Base-by-base conservation (phyloP, 2,113 vertebrate species). In the Cavia aperea region DNA sequence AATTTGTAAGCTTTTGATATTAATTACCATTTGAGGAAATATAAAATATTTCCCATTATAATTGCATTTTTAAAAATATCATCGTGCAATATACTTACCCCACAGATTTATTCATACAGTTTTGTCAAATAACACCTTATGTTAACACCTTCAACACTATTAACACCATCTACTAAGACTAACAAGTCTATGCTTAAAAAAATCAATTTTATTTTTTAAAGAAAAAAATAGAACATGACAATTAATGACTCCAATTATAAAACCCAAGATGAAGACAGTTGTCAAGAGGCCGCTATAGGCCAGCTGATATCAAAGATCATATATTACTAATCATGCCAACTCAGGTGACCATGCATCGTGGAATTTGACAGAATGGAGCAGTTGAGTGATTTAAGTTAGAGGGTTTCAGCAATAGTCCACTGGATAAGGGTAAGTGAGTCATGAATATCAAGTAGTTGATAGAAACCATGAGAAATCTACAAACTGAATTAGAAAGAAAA, bases 11-110 rank as follows among this genome's bases (percentile, higher is more conserved):
- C 13, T 68, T 93, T n/a, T 82, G 43, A 51, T 43, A 43, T n/a
- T 56, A 7, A 86, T 14, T 86, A 70, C 91, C 11, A 78, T 29
- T 94, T 92, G 60, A 56, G 24, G 54, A 88, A 89, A 82, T 89
- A 65, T 29, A 79, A 88, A 65, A 77, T 63, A 56, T 26, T 60
- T 86, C 77, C 26, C n/a, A 19, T 82, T 51, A 70, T n/a, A 58
- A 13, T 7, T 56, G 2, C 5, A 62, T 16, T 89, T 90, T 78
- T 21, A 26, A 91, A 91, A 81, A 91, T 78, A 46, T 8, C 3
- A 85, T 23, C 65, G 49, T 73, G 78, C 75, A 63, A 16, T 87
- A n/a, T 49, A 65, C 9, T 84, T 54, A 56, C 11, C 54, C 14
- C 33, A 87, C 0, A 81, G 24, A 10, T 73, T 94, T 94, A 75